Percentiles rank a stretch among this genome's conserved stretches.
phyloP scores from a whole-genome alignment of 2,797 vertebrate genomes.

The Eulemur coronatus region DNA sequence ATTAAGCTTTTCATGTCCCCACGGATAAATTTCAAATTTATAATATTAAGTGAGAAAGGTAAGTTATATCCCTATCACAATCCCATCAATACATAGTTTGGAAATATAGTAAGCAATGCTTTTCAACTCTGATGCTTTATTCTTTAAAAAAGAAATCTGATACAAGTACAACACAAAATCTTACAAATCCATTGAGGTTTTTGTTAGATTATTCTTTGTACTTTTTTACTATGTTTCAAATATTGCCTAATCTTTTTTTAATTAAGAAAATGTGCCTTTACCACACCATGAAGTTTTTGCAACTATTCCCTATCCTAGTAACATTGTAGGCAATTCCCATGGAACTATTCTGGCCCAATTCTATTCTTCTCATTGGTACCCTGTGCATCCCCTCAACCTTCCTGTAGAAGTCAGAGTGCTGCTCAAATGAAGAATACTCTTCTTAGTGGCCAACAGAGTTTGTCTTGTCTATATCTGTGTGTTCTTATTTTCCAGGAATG shows the following conservation, averaged over 20 bases:
- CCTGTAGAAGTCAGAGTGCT: background rate
- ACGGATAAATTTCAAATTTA: background rate
- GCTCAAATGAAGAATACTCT: background rate
- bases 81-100: background rate
- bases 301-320: background rate
- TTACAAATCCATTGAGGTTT: background rate
- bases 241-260: background rate
- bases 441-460: background rate
- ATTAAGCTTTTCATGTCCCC: background rate
- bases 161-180: background rate
- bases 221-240: background rate
- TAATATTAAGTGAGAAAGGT: background rate
- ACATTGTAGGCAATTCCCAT: background rate
- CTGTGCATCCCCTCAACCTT: background rate
- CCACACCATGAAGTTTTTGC: background rate
- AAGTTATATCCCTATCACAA: background rate
- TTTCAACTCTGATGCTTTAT: background rate
- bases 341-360: background rate
- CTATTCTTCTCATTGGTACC: background rate
- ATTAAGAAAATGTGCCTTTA: background rate
- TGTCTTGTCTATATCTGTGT: background rate
- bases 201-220: background rate
- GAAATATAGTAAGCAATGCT: background rate
- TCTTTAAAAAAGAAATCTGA: background rate
- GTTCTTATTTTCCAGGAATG: slow-evolving; percentile 89